These are phyloP conservation scores for Eilema depressum DNA, from an alignment of 2,888 invertebrate species.

Conservation along the genomic window DNA sequence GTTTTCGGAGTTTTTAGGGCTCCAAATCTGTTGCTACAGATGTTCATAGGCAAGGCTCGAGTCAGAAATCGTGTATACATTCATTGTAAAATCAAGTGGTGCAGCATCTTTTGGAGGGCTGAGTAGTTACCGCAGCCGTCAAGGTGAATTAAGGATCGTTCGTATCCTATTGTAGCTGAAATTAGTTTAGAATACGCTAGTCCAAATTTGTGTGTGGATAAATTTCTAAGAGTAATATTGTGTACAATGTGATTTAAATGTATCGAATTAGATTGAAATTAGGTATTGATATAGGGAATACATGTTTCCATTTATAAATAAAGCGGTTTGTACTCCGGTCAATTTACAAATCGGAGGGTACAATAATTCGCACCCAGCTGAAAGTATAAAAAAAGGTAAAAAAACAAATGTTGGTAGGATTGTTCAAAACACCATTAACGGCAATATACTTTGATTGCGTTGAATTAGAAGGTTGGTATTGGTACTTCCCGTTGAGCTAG, in stretches of 20 bases:
- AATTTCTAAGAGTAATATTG: not conserved
- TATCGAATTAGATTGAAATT: constrained; percentile 4
- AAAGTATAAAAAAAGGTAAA: too few species aligned
- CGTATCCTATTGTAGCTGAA: not conserved
- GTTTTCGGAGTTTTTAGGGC: not conserved
- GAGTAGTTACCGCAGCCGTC: not conserved
- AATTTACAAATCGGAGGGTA: too few species aligned
- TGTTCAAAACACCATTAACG: too few species aligned
- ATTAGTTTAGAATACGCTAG: not conserved
- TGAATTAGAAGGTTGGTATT: too few species aligned
- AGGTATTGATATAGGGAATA: not conserved
- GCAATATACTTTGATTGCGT: too few species aligned
- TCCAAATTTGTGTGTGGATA: not conserved
- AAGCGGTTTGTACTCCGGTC: not conserved
- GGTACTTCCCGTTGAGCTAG: too few species aligned
- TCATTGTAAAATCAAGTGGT: not conserved
- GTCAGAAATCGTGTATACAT: not conserved
- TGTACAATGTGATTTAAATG: not conserved
- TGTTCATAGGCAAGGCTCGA: not conserved
- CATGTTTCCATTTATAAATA: not conserved
- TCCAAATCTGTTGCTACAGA: not conserved
- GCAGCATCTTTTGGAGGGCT: not conserved
- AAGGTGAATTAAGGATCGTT: not conserved
- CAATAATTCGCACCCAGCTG: too few species aligned
- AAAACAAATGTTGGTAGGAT: too few species aligned